Evolutionary conservation across 2,888 invertebrate genomes (phyloP).

Genomic region (Metellina segmentata): DNA sequence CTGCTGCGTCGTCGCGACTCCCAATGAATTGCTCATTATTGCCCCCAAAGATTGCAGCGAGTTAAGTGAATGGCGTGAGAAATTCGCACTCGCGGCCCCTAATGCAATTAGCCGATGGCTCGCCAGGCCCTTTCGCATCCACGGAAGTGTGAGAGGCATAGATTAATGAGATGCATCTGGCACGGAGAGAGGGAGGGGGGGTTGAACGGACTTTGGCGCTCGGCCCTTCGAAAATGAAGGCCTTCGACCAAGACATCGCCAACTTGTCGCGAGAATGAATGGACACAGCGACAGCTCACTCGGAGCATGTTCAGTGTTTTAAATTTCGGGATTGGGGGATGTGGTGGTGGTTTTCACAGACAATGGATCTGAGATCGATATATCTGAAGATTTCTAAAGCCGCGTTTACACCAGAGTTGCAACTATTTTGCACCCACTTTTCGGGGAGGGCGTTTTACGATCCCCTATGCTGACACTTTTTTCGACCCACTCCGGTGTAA

Average conservation of each 20-base stretch:
- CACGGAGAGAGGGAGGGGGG: not conserved
- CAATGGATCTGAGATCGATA: no score
- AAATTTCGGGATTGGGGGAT: no score
- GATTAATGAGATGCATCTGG: conserved; percentile 53
- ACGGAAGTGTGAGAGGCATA: conserved; percentile 47
- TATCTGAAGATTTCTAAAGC: no score
- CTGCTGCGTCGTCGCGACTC: no score
- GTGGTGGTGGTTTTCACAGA: no score
- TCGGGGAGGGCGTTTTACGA: no score
- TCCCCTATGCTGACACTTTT: no score
- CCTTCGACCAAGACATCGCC: not conserved
- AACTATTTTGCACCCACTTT: no score
- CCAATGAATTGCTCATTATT: conserved; percentile 42
- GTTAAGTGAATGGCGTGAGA: conserved; percentile 9
- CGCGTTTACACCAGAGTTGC: no score
- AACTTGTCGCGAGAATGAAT: not conserved
- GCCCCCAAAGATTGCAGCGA: conserved; percentile 2
- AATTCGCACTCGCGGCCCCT: conserved; percentile 2
- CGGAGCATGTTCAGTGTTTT: no score
- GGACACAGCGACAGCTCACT: not conserved
- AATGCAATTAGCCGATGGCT: conserved; percentile 53
- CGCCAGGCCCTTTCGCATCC: conserved; percentile 8
- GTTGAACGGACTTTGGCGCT: not conserved
- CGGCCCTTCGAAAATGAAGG: not conserved
- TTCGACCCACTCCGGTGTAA: no score